Evolutionary conservation across 2,888 invertebrate genomes (phyloP).

Genomic region (Periphyllus acericola): DNA sequence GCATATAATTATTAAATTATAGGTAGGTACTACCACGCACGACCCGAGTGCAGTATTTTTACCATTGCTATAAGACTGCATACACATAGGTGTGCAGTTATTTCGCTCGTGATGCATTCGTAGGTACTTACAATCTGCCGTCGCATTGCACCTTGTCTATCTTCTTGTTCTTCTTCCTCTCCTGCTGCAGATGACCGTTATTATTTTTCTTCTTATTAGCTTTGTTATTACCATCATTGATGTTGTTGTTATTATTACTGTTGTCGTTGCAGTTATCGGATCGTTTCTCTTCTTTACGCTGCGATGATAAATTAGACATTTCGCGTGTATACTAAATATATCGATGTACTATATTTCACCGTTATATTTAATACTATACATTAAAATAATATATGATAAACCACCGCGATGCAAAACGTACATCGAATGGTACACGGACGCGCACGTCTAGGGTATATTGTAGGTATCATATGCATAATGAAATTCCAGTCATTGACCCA

Average conservation of each 20-base stretch:
- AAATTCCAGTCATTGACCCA: conserved; percentile 43
- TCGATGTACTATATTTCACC: background rate
- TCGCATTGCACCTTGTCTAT: conserved; percentile 51
- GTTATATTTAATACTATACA: background rate
- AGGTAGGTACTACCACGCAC: background rate
- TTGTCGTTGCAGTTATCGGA: background rate
- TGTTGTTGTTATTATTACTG: conserved; percentile 6
- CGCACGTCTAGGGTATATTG: background rate
- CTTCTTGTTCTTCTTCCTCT: conserved; percentile 42
- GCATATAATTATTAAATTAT: too few relatives aligned
- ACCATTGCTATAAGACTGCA: background rate
- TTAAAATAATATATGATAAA: background rate
- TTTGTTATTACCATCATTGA: background rate
- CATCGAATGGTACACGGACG: background rate
- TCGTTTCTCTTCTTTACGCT: background rate
- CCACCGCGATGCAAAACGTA: background rate
- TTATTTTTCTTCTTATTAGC: conserved; percentile 19
- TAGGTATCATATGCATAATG: background rate
- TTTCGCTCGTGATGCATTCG: background rate
- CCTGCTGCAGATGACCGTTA: conserved; percentile 8
- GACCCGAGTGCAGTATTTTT: background rate
- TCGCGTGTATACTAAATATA: too few relatives aligned
- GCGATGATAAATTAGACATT: background rate
- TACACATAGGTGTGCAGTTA: too few relatives aligned
- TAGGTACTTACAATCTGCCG: conserved; percentile 45